These are phyloP conservation scores for Meteorus cinctellus DNA, from an alignment of 2,888 invertebrate genomes.

Conservation along the genomic window DNA sequence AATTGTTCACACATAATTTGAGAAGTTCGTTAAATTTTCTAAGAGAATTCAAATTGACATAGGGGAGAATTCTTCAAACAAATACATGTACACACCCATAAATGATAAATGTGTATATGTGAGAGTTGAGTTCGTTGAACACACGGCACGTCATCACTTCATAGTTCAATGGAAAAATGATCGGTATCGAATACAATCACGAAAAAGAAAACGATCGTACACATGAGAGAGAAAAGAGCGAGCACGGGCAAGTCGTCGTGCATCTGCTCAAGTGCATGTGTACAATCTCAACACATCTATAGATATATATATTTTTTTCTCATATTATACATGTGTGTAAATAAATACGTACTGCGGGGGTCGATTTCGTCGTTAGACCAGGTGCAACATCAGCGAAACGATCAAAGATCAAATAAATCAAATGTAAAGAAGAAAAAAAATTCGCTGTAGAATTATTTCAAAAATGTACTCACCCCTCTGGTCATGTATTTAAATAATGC, in stretches of 20 bases:
- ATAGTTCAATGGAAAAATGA: neutral
- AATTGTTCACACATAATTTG: neutral
- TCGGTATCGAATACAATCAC: conserved; percentile 10
- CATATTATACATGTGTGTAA: neutral
- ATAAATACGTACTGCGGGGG: conserved; percentile 34
- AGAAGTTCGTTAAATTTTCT: neutral
- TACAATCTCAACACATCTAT: neutral
- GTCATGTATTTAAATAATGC: too few relatives aligned
- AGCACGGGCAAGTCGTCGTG: neutral
- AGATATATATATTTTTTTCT: neutral
- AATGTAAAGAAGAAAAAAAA: conserved; percentile 55
- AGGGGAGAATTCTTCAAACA: neutral
- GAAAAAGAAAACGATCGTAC: conserved; percentile 4
- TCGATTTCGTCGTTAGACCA: conserved; percentile 24
- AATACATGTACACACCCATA: too few relatives aligned
- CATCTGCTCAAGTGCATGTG: conserved; percentile 16
- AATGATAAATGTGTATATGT: neutral
- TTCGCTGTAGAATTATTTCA: too few relatives aligned
- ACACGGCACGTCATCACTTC: conserved; percentile 9
- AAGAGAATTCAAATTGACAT: neutral
- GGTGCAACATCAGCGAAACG: conserved; percentile 25
- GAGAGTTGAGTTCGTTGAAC: neutral
- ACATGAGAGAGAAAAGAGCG: neutral
- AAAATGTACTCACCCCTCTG: too few relatives aligned
- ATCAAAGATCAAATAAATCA: conserved; percentile 11